Evolutionary conservation across 2,113 vertebrate genomes (phyloP).

Genomic region (Aptenodytes forsteri): DNA sequence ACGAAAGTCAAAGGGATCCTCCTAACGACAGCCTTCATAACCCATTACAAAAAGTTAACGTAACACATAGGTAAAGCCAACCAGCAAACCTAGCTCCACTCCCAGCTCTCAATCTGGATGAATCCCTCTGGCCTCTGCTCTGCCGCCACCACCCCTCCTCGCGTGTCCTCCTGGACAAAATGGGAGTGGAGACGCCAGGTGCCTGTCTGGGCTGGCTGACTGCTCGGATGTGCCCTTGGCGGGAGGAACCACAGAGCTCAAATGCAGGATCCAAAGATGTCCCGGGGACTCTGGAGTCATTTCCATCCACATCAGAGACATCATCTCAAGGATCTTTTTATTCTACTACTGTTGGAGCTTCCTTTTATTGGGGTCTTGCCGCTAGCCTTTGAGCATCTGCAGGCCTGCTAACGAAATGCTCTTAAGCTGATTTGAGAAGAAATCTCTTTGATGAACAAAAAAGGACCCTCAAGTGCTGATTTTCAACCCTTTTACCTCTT

Average conservation of each 20-base stretch:
- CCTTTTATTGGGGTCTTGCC: background rate
- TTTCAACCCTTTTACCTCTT: background rate
- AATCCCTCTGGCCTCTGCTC: background rate
- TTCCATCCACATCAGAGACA: background rate
- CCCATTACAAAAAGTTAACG: accelerated
- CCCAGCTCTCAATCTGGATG: background rate
- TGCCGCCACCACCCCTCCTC: background rate
- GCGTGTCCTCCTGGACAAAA: background rate
- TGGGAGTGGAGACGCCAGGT: background rate
- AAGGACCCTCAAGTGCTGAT: background rate
- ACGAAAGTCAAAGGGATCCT: background rate
- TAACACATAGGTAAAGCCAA: background rate
- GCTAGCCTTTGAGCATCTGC: background rate
- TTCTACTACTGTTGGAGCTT: background rate
- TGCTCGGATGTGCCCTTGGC: accelerated
- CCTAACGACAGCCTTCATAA: background rate
- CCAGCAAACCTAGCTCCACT: background rate
- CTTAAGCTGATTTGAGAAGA: background rate
- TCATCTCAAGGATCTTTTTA: background rate
- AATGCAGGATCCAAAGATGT: background rate
- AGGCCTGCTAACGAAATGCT: background rate
- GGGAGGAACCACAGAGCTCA: background rate
- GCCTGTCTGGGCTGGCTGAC: background rate
- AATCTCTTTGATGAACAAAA: background rate
- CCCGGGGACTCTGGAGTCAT: background rate